Evolutionary conservation across 1,140 invertebrate genomes (phyloP).

Genomic region (Sycobia sp.): DNA sequence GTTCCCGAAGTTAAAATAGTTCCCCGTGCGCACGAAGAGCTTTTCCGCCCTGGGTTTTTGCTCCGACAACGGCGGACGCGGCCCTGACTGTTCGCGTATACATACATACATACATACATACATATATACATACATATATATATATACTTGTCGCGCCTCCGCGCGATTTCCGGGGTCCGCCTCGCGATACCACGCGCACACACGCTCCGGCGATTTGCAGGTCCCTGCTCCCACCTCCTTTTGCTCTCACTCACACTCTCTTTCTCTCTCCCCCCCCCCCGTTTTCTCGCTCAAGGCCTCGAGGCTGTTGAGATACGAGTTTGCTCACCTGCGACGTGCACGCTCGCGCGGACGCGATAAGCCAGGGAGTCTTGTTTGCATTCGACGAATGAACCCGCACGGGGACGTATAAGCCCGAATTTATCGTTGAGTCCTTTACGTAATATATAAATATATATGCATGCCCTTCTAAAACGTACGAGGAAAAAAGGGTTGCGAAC

Average conservation of each 20-base stretch:
- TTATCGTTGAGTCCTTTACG: slow-evolving; percentile 30
- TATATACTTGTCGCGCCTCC: slow-evolving; percentile 14
- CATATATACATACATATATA: too few species aligned
- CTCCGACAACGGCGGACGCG: background rate
- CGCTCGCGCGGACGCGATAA: slow-evolving; percentile 26
- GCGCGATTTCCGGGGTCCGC: slow-evolving; percentile 13
- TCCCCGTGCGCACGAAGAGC: background rate
- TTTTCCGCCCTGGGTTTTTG: too few species aligned
- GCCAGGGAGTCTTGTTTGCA: slow-evolving; percentile 30
- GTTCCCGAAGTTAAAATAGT: background rate
- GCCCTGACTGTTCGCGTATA: too few species aligned
- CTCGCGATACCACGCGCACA: slow-evolving; percentile 18
- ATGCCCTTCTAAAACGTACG: too few species aligned
- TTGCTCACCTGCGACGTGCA: slow-evolving; percentile 27
- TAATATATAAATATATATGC: too few species aligned
- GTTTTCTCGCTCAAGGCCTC: too few species aligned
- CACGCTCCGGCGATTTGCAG: background rate
- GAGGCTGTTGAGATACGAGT: slow-evolving; percentile 28
- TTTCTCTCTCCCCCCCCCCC: too few species aligned
- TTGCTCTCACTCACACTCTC: too few species aligned
- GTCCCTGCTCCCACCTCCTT: too few species aligned
- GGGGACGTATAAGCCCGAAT: too few species aligned
- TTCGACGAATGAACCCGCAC: slow-evolving; percentile 31
- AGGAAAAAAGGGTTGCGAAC: too few species aligned
- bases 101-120: too few species aligned